Evolutionary conservation across 2,888 invertebrate genomes (phyloP).

Genomic region (Stictocephala bisonia): DNA sequence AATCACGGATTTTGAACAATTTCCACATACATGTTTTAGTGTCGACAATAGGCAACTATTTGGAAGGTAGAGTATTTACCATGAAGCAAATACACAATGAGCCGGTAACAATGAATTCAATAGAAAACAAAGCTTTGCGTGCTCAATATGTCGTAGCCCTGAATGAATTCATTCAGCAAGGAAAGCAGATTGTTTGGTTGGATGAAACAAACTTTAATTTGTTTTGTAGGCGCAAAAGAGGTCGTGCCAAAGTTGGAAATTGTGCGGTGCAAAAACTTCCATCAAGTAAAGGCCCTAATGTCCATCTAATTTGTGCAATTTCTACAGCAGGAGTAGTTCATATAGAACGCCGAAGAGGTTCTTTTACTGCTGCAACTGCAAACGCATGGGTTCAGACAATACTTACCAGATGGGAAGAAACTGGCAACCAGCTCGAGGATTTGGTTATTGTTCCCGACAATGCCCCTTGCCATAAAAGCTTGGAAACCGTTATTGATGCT

Average conservation of each 20-base stretch:
- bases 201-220: slow-evolving; percentile 19
- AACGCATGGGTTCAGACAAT: slow-evolving; percentile 1
- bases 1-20: no score
- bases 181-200: slow-evolving; percentile 4
- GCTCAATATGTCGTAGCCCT: background rate
- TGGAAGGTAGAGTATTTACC: slow-evolving; percentile 7
- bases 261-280: background rate
- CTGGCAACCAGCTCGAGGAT: slow-evolving; percentile 16
- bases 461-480: slow-evolving; percentile 1
- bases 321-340: background rate
- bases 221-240: slow-evolving; percentile 6
- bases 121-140: background rate
- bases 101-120: slow-evolving; percentile 2
- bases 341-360: background rate
- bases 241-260: slow-evolving; percentile 4
- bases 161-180: background rate
- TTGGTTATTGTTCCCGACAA: slow-evolving; percentile 18
- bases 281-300: slow-evolving; percentile 19
- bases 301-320: slow-evolving; percentile 22
- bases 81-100: background rate
- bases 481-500: slow-evolving; percentile 1
- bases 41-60: slow-evolving; percentile 3
- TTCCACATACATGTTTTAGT: no score
- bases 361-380: slow-evolving; percentile 3
- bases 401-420: slow-evolving; percentile 22